Conservation (phyloP, 1,140 invertebrate genomes). For the Bombus huntii region DNA sequence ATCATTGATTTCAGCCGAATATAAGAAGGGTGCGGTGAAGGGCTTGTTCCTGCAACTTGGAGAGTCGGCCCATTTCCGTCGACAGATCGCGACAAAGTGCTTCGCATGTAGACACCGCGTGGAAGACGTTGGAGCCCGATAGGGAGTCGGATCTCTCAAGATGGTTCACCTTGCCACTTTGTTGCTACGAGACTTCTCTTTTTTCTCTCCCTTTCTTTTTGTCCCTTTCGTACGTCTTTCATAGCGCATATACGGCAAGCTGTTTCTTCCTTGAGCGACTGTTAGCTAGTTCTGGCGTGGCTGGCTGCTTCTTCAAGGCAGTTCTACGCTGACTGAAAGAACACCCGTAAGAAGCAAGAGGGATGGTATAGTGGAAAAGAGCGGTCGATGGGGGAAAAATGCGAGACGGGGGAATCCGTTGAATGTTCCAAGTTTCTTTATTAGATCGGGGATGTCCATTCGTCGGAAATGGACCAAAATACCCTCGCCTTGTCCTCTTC, state of each 20-base stretch:
- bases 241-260: constrained; percentile 36
- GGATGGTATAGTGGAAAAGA: background rate
- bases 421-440: constrained; percentile 73
- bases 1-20: constrained; percentile 28
- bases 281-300: background rate
- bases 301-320: constrained; percentile 4
- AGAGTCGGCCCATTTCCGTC: constrained; percentile 54
- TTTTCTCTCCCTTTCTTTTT: background rate
- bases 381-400: constrained; percentile 49
- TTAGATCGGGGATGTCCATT: constrained; percentile 73
- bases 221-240: constrained; percentile 19
- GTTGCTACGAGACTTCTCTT: constrained; percentile 50
- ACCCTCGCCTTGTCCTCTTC: background rate
- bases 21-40: background rate
- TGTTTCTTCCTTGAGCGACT: constrained; percentile 42
- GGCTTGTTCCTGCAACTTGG: background rate
- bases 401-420: constrained; percentile 35
- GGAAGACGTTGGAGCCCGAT: constrained; percentile 51
- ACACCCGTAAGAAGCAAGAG: constrained; percentile 22
- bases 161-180: constrained; percentile 65
- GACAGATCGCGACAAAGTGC: constrained; percentile 61
- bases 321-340: background rate
- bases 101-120: constrained; percentile 52
- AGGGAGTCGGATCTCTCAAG: constrained; percentile 61
- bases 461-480: constrained; percentile 67